phyloP scores from a whole-genome alignment of 2,888 invertebrate species.

The Trissolcus japonicus region DNA sequence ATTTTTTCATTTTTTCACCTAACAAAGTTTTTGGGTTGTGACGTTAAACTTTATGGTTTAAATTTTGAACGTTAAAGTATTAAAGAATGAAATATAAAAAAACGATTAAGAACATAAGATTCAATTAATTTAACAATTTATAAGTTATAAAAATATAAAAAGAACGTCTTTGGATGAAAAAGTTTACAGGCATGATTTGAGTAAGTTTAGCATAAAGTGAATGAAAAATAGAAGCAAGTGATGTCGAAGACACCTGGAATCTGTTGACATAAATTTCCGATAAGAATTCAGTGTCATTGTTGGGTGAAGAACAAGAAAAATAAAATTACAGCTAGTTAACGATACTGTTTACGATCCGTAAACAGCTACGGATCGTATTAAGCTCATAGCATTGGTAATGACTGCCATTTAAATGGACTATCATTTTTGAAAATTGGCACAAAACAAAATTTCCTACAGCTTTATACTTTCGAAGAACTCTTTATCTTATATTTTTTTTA shows the following conservation, averaged over 20 bases:
- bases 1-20: constrained; percentile 1
- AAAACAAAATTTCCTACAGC: no score
- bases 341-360: no score
- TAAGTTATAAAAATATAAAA: no score
- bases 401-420: constrained; percentile 68
- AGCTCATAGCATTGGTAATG: constrained; percentile 67
- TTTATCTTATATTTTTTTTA: no score
- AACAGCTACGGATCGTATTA: constrained; percentile 58
- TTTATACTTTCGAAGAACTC: no score
- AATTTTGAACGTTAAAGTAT: not conserved
- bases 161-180: no score
- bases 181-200: not conserved
- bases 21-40: not conserved
- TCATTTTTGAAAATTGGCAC: constrained; percentile 72
- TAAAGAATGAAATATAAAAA: not conserved
- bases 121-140: not conserved
- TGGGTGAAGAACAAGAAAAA: constrained; percentile 61
- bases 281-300: constrained; percentile 66
- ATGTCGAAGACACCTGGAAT: constrained; percentile 28
- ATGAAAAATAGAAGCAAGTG: constrained; percentile 20
- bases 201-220: not conserved
- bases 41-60: no score
- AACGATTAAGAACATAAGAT: not conserved
- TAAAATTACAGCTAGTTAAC: constrained; percentile 69
- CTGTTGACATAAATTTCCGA: constrained; percentile 68